Evolutionary conservation across 2,113 vertebrate genomes (phyloP).

Genomic region (Rostratula benghalensis): DNA sequence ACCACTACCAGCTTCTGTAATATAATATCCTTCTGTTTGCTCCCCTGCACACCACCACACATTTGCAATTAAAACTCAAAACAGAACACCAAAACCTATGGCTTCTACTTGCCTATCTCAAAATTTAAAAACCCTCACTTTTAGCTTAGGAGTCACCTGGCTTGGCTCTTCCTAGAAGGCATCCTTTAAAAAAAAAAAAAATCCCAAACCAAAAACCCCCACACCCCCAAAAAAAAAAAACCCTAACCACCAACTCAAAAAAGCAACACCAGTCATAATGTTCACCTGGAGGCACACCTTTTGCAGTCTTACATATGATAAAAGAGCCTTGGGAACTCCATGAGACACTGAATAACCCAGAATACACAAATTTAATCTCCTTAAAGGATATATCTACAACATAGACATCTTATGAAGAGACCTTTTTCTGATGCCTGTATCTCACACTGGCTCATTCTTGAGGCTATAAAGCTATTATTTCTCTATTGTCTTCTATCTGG

Average conservation of each 20-base stretch:
- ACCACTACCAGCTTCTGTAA: not conserved
- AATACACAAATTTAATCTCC: not conserved
- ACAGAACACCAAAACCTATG: not conserved
- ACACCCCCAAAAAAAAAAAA: too few species aligned
- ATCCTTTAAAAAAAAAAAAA: not conserved
- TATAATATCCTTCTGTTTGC: not conserved
- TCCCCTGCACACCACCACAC: not conserved
- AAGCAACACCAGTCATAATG: not conserved
- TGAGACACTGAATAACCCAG: not conserved
- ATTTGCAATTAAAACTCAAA: not conserved
- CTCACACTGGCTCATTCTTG: constrained; percentile 25
- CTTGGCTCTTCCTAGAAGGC: not conserved
- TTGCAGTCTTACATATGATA: not conserved
- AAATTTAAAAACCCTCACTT: not conserved
- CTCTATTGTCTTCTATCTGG: constrained; percentile 49
- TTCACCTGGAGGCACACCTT: not conserved
- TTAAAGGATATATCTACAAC: not conserved
- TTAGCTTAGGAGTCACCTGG: not conserved
- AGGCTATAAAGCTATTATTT: constrained; percentile 42
- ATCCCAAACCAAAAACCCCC: too few species aligned
- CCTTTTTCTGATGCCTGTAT: constrained; percentile 43
- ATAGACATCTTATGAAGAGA: not conserved
- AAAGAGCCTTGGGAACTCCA: not conserved
- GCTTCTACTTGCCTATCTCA: not conserved
- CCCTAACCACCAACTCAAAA: not conserved